Conservation (phyloP, 2,797 vertebrate species). For the Halcyon leucocephala region DNA sequence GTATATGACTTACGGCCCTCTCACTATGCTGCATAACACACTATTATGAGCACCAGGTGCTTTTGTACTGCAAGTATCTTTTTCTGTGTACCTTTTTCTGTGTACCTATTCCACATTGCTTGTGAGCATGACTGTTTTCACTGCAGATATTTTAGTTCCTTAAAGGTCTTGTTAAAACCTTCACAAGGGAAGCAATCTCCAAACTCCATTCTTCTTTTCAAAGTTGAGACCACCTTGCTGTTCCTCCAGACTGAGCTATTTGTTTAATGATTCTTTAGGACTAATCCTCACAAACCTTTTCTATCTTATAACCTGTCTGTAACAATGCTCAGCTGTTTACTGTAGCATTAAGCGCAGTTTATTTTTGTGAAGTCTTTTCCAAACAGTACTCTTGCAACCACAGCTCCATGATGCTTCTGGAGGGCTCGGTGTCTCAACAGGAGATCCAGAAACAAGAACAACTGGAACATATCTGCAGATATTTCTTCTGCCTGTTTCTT, state of each 20-base stretch:
- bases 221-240: neutral
- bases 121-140: neutral
- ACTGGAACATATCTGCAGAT: neutral
- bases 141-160: neutral
- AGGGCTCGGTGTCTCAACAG: neutral
- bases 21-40: accelerated
- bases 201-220: neutral
- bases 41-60: accelerated
- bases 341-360: neutral
- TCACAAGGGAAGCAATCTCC: neutral
- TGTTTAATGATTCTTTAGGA: neutral
- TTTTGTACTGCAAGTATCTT: neutral
- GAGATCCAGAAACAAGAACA: neutral
- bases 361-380: neutral
- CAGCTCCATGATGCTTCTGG: neutral
- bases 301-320: neutral
- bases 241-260: neutral
- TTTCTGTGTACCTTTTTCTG: neutral
- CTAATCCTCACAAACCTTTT: neutral
- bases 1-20: neutral
- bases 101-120: accelerated
- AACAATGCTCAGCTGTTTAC: neutral
- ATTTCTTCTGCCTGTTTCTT: neutral
- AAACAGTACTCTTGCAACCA: neutral
- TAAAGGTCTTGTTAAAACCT: neutral